Evolutionary conservation across 2,888 invertebrate genomes (phyloP), one percentile per base, ranked within the genome.

Genomic region (Girardia tigrina): DNA sequence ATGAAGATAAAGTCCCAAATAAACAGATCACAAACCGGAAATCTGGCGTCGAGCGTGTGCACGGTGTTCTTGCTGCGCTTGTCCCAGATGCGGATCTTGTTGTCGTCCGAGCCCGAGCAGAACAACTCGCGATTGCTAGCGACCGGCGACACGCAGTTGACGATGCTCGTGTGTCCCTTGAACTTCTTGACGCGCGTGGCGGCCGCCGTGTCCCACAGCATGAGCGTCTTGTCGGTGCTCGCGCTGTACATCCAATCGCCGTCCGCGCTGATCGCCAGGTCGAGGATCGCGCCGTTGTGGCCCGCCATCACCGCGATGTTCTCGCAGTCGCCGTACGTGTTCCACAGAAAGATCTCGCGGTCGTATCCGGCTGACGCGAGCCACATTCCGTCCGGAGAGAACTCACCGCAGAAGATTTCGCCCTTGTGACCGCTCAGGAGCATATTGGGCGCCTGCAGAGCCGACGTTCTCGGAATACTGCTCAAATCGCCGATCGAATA

Each of bases 291-390:
- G 0, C 97, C 98, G 0, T 90, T 91, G 85, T 99, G 98, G 0
- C 95, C 95, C 23, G 89, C 14, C 88, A 99, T 88, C 26, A 90
- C 89, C 80, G 92, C 90, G 79, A 94, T 89, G 83, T 98, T 99
- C 81, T 97, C 94, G 85, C 98, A 98, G 82, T 98, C 94, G 0
- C 93, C 97, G 81, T 93, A 94, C 0, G 94, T 93, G 83, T 90
- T 91, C 98, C 98, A 98, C 78, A 98, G 87, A 94, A 94, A 91
- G 80, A 98, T 92, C 85, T 91, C 90, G 81, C 94, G 86, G 82
- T 99, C 98, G 84, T 92, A 94, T 6, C 98, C 98, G 8, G 91
- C 90, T 0, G 95, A 92, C 0, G 93, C 93, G 42, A 99, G 85
- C 82, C 93, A 90, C 80, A 91, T 90, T 1, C 98, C 98, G 82